Conservation (phyloP, 1,140 invertebrate species). For the Macrobrachium rosenbergii region DNA sequence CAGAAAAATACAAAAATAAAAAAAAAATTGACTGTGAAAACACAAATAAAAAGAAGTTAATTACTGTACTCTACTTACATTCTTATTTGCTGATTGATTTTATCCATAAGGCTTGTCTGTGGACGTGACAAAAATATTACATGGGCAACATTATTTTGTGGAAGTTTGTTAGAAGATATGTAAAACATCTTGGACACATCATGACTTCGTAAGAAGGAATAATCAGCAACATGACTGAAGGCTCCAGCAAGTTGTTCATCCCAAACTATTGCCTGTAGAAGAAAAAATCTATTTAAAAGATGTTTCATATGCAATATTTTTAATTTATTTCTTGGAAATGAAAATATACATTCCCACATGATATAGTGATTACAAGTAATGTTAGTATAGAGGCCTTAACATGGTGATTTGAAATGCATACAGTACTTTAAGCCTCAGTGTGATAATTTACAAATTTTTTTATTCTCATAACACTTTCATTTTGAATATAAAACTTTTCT, state of each 20-base stretch:
- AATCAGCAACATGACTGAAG: constrained; percentile 87
- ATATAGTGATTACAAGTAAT: too few relatives aligned
- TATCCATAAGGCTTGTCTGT: constrained; percentile 85
- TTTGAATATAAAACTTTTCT: too few relatives aligned
- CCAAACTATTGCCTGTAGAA: constrained; percentile 85
- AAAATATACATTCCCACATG: too few relatives aligned
- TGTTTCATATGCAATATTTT: neutral
- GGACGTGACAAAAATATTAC: constrained; percentile 92
- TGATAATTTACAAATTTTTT: too few relatives aligned
- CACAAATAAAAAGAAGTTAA: too few relatives aligned
- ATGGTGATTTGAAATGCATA: too few relatives aligned
- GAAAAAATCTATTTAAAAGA: neutral
- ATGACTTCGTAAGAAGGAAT: constrained; percentile 83
- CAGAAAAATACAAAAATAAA: too few relatives aligned
- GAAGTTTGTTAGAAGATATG: constrained; percentile 78
- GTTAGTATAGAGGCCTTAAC: too few relatives aligned
- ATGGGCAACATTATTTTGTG: constrained; percentile 79
- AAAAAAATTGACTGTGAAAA: too few relatives aligned
- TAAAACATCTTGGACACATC: constrained; percentile 85
- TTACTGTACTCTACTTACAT: constrained; percentile 71
- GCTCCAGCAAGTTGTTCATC: constrained; percentile 90
- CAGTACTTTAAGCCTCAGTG: too few relatives aligned
- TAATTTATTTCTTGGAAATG: too few relatives aligned
- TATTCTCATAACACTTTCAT: too few relatives aligned
- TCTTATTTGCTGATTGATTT: constrained; percentile 86